These are phyloP conservation scores for Torymus tubicola DNA, from an alignment of 2,888 invertebrate species.

Conservation along the genomic window DNA sequence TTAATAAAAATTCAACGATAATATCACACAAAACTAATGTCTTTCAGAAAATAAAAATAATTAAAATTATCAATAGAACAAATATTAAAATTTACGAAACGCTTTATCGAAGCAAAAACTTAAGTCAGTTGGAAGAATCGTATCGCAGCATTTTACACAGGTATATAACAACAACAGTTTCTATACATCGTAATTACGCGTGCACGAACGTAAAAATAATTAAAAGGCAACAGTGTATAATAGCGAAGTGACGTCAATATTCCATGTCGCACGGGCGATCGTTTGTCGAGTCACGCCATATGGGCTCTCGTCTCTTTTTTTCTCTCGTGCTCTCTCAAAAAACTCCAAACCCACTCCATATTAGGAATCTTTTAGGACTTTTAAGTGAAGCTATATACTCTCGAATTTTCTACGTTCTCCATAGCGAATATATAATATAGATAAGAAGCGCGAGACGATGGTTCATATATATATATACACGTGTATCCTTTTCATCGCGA, in stretches of 20 bases:
- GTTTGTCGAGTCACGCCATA: conserved; percentile 47
- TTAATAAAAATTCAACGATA: too few relatives aligned
- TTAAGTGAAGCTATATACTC: too few relatives aligned
- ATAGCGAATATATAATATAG: neutral
- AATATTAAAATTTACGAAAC: too few relatives aligned
- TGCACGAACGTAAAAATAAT: conserved; percentile 16
- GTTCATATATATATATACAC: neutral
- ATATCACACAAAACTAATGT: too few relatives aligned
- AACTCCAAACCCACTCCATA: neutral
- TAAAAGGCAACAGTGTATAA: conserved; percentile 30
- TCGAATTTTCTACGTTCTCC: conserved; percentile 18
- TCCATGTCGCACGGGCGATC: conserved; percentile 10
- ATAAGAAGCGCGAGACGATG: neutral
- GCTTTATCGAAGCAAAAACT: too few relatives aligned
- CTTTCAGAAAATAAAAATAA: too few relatives aligned
- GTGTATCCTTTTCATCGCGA: neutral
- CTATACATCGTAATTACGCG: conserved; percentile 12
- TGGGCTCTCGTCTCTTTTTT: neutral
- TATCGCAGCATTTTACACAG: neutral
- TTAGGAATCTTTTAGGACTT: neutral
- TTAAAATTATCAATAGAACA: too few relatives aligned
- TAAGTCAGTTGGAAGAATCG: too few relatives aligned
- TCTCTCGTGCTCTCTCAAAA: neutral
- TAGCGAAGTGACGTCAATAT: conserved; percentile 35
- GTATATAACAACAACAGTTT: too few relatives aligned